Evolutionary conservation across 2,113 vertebrate species (phyloP), one percentile per base, ranked within the genome.

Genomic region (Lathamus discolor): DNA sequence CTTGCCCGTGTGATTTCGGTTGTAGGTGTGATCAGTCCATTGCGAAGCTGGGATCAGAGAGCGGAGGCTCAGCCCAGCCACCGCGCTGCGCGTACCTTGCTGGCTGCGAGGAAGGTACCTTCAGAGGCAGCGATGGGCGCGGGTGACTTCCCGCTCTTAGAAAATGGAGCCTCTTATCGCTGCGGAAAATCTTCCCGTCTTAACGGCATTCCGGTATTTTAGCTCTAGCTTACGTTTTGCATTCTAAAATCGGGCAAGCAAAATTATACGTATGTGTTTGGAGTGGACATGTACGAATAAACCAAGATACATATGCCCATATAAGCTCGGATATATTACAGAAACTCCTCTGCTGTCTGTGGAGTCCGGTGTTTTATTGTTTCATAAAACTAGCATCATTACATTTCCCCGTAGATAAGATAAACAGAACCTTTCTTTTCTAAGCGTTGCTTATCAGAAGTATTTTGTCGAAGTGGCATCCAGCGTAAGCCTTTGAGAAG

Each of bases 321-420:
- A 74, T 77, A 83, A 79, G 46, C 24, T 83, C 39, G 52, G 74
- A 92, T 89, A 52, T 27, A 54, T 72, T 64, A 59, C 86, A 83
- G 52, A 77, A 64, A 83, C 81, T 68, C 64, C 64, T 91, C 43
- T 51, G 80, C 93, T 86, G 66, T 90, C 88, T 88, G 86, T 75
- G 82, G 63, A 89, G 64, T 83, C 68, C 80, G 84, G n/a, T 90
- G 90, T 57, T 92, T 89, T 93, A 90, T 91, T 93, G 92, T 95
- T 96, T 93, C 92, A 93, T 90, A 92, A 95, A 97, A 86, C 89
- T 64, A 49, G 55, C 68, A 91, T 96, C 83, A 96, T 95, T 94
- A 90, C 93, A 83, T 95, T 85, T 95, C 86, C 48, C 51, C 25
- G 22, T 6, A 93, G 95, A 95, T 94, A 96, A 96, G 93, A 95